Base-by-base conservation (phyloP, 2,888 invertebrate genomes). In the Acanthopleura granulata region DNA sequence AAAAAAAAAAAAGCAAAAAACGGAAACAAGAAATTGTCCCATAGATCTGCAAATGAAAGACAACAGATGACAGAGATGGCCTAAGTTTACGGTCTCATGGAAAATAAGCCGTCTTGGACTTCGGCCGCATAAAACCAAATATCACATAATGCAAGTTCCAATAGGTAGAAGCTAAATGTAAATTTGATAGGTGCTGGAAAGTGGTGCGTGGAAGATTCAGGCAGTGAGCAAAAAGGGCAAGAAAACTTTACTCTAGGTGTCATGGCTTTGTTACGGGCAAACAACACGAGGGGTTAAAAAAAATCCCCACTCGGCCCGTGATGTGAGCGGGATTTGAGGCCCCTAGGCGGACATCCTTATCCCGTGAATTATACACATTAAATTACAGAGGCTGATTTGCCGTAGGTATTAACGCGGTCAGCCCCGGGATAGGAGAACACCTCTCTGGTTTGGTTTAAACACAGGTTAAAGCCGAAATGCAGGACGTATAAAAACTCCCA, bases 211-310 rank as follows among this genome's bases (percentile, higher is more conserved):
- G 18, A 66, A 25, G 66, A 66, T 27, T 66, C 29, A 6, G 29
- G 14, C 16, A 22, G 66, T 66, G 27, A 66, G 66, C 25, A 66
- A 66, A 66, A 66, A 66, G 29, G 66, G 66, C 66, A 66, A 66
- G 66, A 66, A 66, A 57, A 27, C 66, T 66, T 66, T 66, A 27
- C 29, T 66, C 66, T 16, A 15, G 66, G 25, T 27, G 66, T 25
- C 66, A 16, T 22, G 66, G 66, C 66, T 27, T 66, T 22, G 25
- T 27, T 66, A 16, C 4, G 29, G 66, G 25, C 29, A 66, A 66
- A 66, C 66, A 66, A 22, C 27, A 22, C 29, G 22, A 66, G 66
- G 66, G 66, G 22, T 27, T 15, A 27, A 66, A 66, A 62, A 66
- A 22, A 66, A 57, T 22, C n/a, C n/a, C 57, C 57, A 18, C 57